Base-by-base conservation (phyloP, 2,797 vertebrate genomes). In the Sebastes diploproa region DNA sequence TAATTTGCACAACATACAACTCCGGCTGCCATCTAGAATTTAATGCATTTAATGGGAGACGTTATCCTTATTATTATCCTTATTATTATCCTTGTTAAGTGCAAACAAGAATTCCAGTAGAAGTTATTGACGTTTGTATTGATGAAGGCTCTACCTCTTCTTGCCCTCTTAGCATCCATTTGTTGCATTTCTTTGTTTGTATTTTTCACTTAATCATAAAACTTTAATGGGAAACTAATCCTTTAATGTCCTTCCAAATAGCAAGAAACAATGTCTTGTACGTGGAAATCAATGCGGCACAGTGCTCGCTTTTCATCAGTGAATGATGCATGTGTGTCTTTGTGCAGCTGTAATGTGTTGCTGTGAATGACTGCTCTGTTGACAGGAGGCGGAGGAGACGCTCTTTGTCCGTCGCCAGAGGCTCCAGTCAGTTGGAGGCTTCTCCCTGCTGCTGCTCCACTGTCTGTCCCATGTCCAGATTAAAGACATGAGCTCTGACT, bases 371-470 rank as follows among this genome's bases (percentile, higher is more conserved):
- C 56, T 46, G 13, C 4, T 18, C 9, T 84, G 29, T 61, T 73
- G 78, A 61, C 89, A 98, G 97, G 90, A 93, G 7, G 88, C 93
- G 6, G 85, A 95, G 81, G 91, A 90, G 56, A 95, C 70, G 0
- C 91, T 98, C n/a, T 97, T 96, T 73, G 30, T 98, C 52, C 94
- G 93, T 11, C 93, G 94, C 55, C 95, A 96, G 61, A 95, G 95
- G 88, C 93, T 98, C 66, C 91, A 94, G 23, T 97, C 96, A 0
- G 95, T 92, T 20, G 97, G 97, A 5, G 90, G 94, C 14, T 97
- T 98, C 62, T 89, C 96, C 36, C 94, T 98, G 62, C 84, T 98
- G 56, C 92, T 98, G 1, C 93, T 97, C 9, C 97, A 96, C 88
- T 97, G 96, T 80, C 77, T 96, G 70, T 96, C 96, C 75, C 97